Evolutionary conservation across 2,113 vertebrate genomes (phyloP), one percentile per base, ranked within the genome.

Genomic region (Pimephales promelas): DNA sequence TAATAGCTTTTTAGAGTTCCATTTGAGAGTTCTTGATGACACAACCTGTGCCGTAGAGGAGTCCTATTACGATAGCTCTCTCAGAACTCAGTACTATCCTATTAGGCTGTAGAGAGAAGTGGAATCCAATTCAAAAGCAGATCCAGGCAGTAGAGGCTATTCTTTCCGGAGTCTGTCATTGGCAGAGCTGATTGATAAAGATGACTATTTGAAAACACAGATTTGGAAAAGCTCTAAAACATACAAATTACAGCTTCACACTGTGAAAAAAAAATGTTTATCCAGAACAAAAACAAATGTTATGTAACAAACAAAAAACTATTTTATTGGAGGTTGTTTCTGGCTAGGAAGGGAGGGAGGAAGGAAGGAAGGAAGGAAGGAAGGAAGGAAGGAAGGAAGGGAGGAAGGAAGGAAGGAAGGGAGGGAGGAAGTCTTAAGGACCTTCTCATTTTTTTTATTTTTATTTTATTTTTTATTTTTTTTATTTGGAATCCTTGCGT

Each of bases 61-160:
- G 52, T 77, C n/a, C 76, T 61, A 61, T 78, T 78, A 78, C 34
- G 56, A 77, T 16, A 74, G 24, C 71, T 56, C 10, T 76, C 52
- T 76, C 74, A 36, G 28, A 28, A 43, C 26, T 34, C 40, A 14
- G 34, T 43, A 45, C 76, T 26, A n/a, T 78, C 76, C 36, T 10
- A 26, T 10, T 24, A 34, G 56, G 13, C 11, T 78, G 34, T 57
- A 34, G 54, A 59, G 34, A 26, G 31, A 36, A 77, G 22, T 24
- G 22, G 11, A 78, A 73, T 73, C 22, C 14, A 28, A 28, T 43
- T 78, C n/a, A 61, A 59, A 61, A 43, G 54, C 34, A 59, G 13
- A 36, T 34, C 18, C 64, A 68, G 64, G 10, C 34, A 68, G 64
- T 20, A 40, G 40, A 68, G 31, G 3, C 54, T 59, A 10, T 57